Evolutionary conservation across 1,140 invertebrate species (phyloP).

Genomic region (Cyphomyrmex costatus): DNA sequence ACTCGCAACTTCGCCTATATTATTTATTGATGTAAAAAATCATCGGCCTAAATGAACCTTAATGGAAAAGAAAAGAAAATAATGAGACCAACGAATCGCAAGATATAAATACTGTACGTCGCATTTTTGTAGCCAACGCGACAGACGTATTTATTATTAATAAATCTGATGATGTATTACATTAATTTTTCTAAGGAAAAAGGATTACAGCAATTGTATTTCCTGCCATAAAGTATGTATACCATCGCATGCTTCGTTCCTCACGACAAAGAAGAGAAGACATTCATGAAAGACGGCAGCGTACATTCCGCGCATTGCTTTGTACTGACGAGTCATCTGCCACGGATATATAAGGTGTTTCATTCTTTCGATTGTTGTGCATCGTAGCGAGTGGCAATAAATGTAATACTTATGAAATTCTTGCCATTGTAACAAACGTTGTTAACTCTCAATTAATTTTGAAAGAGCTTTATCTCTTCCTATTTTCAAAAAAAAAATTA

Average conservation of each 20-base stretch:
- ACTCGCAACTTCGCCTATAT: background rate
- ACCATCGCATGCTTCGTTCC: constrained; percentile 48
- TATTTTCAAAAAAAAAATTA: background rate
- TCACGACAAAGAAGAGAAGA: constrained; percentile 38
- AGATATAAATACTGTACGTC: constrained; percentile 13
- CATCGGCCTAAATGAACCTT: background rate
- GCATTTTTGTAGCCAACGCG: background rate
- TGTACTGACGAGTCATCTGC: constrained; percentile 60
- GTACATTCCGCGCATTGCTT: constrained; percentile 65
- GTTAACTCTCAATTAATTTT: constrained; percentile 20
- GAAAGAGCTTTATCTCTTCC: background rate
- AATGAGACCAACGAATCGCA: background rate
- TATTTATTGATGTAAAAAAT: constrained; percentile 14
- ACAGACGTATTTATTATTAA: background rate
- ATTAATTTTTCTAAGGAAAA: constrained; percentile 37
- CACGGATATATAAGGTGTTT: constrained; percentile 8
- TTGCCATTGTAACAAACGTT: background rate
- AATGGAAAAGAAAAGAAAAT: constrained; percentile 37
- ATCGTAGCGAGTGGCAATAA: background rate
- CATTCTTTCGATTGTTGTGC: constrained; percentile 11
- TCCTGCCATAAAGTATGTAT: background rate
- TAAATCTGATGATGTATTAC: constrained; percentile 16
- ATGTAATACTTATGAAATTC: background rate
- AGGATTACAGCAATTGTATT: constrained; percentile 2
- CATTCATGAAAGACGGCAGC: constrained; percentile 40